Evolutionary conservation across 2,888 invertebrate species (phyloP).

Genomic region (Elysia crispata): DNA sequence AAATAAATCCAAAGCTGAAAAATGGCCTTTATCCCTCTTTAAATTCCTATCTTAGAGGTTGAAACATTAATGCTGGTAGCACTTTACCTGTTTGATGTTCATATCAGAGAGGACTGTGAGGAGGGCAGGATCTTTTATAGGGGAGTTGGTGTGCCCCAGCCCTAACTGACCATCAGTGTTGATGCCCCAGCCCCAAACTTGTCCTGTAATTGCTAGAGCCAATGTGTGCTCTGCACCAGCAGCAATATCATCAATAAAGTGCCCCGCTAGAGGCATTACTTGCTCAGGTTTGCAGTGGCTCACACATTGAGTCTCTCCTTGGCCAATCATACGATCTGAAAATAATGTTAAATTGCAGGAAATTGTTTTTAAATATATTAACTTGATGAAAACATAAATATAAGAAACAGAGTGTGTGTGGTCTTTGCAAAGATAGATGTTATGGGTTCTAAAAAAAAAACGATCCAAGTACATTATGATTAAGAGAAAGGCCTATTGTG

Average conservation of each 20-base stretch:
- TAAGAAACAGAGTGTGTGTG: too few relatives aligned
- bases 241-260: conserved; percentile 81
- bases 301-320: conserved; percentile 79
- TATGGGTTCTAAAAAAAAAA: too few relatives aligned
- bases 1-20: too few relatives aligned
- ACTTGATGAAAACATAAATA: too few relatives aligned
- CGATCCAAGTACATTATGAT: too few relatives aligned
- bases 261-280: conserved; percentile 79
- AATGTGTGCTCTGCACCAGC: conserved; percentile 83
- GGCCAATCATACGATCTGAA: conserved; percentile 81
- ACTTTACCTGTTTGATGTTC: conserved; percentile 80
- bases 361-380: too few relatives aligned
- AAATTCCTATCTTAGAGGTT: too few relatives aligned
- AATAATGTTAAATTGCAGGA: too few relatives aligned
- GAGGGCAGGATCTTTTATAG: conserved; percentile 81
- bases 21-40: too few relatives aligned
- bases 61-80: too few relatives aligned
- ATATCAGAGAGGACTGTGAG: conserved; percentile 80
- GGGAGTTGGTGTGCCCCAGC: conserved; percentile 80
- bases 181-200: conserved; percentile 83
- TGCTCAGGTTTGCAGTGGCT: conserved; percentile 80
- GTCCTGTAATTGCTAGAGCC: conserved; percentile 80
- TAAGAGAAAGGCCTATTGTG: too few relatives aligned
- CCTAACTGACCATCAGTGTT: conserved; percentile 83
- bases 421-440: too few relatives aligned